Base-by-base conservation (phyloP, 2,113 vertebrate genomes). In the Ctenomys sociabilis region DNA sequence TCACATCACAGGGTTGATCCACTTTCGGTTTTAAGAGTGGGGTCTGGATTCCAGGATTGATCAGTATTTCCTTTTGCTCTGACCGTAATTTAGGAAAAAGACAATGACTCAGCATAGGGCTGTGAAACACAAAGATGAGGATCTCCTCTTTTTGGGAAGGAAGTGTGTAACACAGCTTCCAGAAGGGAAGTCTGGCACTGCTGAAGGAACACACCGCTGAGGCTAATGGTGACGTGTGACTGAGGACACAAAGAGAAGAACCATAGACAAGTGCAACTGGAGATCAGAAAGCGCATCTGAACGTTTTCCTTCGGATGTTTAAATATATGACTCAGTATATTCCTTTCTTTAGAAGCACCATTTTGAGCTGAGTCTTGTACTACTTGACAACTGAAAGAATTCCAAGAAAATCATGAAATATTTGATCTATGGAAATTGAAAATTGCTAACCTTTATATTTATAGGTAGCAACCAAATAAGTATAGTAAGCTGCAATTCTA, bases 381-480 rank as follows among this genome's bases (percentile, higher is more conserved):
- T 77, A 94, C 19, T 87, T 87, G 43, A 77, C 37, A 93, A 66
- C 21, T 82, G 80, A 73, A 85, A 86, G n/a, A 87, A 30, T 70
- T 49, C 43, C 2, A 43, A 94, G n/a, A 64, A 61, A 78, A 54
- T 40, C 21, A 19, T 37, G 68, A 40, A 86, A 75, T 22, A 26
- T 35, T 40, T 70, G 9, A 10, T 64, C 77, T 66, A 61, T 45
- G 78, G 28, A 70, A 78, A 78, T 85, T 83, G 43, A 90, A 94
- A 54, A 75, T 7, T 21, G 52, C 52, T 52, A 3, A 54, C 54
- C 19, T 45, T 82, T 64, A 40, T 70, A 86, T 68, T 73, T 37
- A 4, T 45, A 14, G 26, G 12, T 70, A 59, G 4, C 45, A 16
- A 19, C 63, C 70, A 92, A 85, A 57, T 78, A 30, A 91, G 40